A percentile compares a stretch with the other conserved stretches of the same genome.
phyloP scores from a whole-genome alignment of 1,140 invertebrate genomes.

The Belonocnema kinseyi region DNA sequence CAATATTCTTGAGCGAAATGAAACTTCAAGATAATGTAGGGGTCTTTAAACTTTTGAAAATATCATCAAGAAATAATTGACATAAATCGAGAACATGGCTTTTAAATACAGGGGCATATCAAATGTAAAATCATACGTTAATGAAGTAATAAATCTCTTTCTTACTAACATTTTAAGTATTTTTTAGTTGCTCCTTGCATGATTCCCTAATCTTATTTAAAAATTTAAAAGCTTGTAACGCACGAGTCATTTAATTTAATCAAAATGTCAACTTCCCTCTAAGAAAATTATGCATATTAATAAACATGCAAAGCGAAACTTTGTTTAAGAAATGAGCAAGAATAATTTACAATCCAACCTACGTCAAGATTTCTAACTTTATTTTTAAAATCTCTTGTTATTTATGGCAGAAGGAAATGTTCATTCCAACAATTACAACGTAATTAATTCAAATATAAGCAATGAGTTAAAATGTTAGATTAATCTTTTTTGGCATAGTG shows the following conservation, averaged over 20 bases:
- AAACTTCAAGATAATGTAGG: too few relatives aligned
- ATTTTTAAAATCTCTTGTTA: background rate
- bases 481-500: too few relatives aligned
- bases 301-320: slow-evolving; percentile 12
- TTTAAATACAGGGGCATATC: too few relatives aligned
- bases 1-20: too few relatives aligned
- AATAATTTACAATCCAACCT: background rate
- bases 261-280: background rate
- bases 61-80: background rate
- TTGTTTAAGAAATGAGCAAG: slow-evolving; percentile 2
- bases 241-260: slow-evolving; percentile 16
- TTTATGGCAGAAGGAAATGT: background rate
- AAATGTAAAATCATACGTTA: background rate
- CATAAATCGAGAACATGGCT: background rate
- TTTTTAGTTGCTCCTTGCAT: background rate
- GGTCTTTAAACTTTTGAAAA: too few relatives aligned
- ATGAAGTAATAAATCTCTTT: background rate
- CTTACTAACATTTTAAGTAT: background rate
- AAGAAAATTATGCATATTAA: slow-evolving; percentile 1
- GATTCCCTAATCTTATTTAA: background rate
- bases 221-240: slow-evolving; percentile 12
- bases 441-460: too few relatives aligned
- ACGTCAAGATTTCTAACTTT: slow-evolving; percentile 5
- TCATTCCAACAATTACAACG: too few relatives aligned
- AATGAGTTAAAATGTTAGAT: too few relatives aligned